phyloP scores from a whole-genome alignment of 1,140 invertebrate genomes.

The Tetragonula clypearis region DNA sequence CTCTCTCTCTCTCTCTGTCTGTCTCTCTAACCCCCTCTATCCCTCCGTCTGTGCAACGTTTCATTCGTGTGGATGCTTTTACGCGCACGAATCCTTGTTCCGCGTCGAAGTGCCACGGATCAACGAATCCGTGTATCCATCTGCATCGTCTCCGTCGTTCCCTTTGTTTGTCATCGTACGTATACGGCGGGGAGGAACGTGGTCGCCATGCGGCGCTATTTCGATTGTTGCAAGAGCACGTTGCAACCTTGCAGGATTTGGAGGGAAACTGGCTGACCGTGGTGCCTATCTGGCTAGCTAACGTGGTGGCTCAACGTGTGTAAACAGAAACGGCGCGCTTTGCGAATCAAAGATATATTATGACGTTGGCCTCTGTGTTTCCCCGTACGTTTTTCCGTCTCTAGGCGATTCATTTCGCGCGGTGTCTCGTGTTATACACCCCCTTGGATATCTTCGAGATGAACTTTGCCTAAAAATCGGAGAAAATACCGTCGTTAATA shows the following conservation, averaged over 20 bases:
- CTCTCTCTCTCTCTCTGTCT: too few species aligned
- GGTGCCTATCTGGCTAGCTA: neutral
- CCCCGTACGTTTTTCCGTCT: neutral
- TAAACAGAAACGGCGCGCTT: constrained; percentile 31
- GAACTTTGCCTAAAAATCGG: neutral
- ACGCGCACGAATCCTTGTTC: constrained; percentile 8
- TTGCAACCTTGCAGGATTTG: constrained; percentile 13
- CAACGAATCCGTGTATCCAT: neutral
- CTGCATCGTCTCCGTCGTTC: neutral
- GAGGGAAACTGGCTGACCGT: constrained; percentile 20
- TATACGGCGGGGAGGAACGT: neutral
- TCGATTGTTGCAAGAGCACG: neutral
- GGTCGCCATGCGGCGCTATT: neutral
- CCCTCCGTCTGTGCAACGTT: neutral
- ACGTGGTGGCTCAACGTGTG: neutral
- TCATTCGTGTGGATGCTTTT: constrained; percentile 17
- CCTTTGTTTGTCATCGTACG: neutral
- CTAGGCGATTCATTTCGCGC: neutral
- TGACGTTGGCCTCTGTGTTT: neutral
- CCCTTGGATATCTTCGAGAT: neutral
- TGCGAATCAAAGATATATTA: neutral
- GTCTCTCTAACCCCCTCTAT: neutral
- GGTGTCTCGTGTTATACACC: neutral
- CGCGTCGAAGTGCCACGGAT: neutral
- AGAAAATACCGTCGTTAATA: neutral